phyloP scores from a whole-genome alignment of 1,140 invertebrate species.

The Drosophila biarmipes region DNA sequence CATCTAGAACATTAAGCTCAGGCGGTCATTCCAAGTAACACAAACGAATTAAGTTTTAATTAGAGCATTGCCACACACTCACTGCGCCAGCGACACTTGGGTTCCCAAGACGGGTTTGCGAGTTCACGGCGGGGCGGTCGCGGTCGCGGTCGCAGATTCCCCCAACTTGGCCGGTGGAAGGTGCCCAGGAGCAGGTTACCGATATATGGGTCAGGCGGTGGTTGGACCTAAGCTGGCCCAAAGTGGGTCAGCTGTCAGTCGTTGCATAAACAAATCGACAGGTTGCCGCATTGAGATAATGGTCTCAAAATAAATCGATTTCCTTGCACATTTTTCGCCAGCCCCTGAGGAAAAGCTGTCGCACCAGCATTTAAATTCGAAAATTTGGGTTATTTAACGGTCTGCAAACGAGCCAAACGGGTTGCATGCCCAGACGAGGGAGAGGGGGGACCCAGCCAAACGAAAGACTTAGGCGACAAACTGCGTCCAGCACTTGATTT shows the following conservation, averaged over 20 bases:
- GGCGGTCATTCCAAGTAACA: constrained; percentile 70
- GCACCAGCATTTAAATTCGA: constrained; percentile 54
- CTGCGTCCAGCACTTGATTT: constrained; percentile 53
- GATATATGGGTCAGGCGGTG: constrained; percentile 32
- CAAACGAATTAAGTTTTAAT: constrained; percentile 70
- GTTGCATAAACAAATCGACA: constrained; percentile 36
- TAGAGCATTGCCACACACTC: constrained; percentile 75
- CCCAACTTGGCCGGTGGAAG: neutral
- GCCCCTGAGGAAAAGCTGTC: constrained; percentile 54
- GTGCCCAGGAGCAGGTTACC: constrained; percentile 40
- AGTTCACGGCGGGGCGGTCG: constrained; percentile 29
- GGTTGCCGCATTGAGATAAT: constrained; percentile 35
- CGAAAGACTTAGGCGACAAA: constrained; percentile 64
- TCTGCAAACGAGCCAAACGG: constrained; percentile 47
- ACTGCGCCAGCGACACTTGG: constrained; percentile 9
- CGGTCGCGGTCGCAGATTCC: neutral
- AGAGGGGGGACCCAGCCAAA: constrained; percentile 11
- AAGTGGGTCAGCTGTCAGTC: constrained; percentile 37
- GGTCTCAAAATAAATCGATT: constrained; percentile 34
- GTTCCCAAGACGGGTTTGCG: constrained; percentile 16
- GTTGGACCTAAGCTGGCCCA: neutral
- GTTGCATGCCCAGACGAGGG: constrained; percentile 16
- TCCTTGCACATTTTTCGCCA: constrained; percentile 40
- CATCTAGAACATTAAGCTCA: constrained; percentile 51
- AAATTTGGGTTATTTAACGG: constrained; percentile 84